Evolutionary conservation across 2,888 invertebrate species (phyloP).

Genomic region (Elysia crispata): DNA sequence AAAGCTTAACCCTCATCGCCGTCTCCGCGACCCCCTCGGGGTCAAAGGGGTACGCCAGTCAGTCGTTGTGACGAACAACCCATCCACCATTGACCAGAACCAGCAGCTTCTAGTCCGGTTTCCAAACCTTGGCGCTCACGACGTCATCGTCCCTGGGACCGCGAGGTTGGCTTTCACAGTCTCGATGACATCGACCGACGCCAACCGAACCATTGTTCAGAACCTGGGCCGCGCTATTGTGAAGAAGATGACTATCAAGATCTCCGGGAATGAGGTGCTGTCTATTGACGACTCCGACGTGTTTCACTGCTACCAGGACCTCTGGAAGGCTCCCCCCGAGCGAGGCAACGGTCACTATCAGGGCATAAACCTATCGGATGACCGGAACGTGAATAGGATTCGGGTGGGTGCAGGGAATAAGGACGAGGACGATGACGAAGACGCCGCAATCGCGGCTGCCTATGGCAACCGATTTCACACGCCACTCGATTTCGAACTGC

Average conservation of each 20-base stretch:
- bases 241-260: conserved; percentile 2
- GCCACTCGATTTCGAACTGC: conserved; percentile 14
- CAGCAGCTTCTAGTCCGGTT: conserved; percentile 1
- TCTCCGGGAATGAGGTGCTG: background rate
- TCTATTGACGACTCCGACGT: conserved; percentile 10
- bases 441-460: conserved; percentile 1
- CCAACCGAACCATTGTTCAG: background rate
- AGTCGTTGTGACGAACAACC: background rate
- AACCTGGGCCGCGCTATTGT: conserved; percentile 17
- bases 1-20: conserved; percentile 5
- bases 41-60: background rate
- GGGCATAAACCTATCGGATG: background rate
- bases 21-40: background rate
- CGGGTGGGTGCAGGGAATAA: background rate
- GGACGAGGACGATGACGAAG: background rate
- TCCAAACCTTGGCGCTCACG: no score
- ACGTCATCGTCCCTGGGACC: conserved; percentile 6
- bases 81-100: no score
- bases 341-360: background rate
- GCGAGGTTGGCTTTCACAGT: background rate
- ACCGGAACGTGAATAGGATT: background rate
- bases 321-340: background rate
- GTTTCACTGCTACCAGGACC: no score
- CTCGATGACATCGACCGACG: background rate
- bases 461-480: conserved; percentile 1